Base-by-base conservation (phyloP, 2,113 vertebrate species). In the Cephalopterus ornatus region DNA sequence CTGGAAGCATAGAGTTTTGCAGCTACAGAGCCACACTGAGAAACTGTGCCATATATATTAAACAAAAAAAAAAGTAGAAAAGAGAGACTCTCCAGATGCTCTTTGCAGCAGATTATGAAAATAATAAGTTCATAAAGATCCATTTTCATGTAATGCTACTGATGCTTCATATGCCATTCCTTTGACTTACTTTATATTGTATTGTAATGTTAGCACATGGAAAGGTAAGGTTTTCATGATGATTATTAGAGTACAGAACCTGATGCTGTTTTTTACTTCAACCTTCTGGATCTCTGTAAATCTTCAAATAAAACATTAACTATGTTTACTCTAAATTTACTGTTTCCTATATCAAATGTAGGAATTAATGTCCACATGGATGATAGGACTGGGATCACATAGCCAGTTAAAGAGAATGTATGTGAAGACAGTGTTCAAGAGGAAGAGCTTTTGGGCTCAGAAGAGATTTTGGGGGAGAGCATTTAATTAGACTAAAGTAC, bases 291-390 rank as follows among this genome's bases (percentile, higher is more conserved):
- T 71, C 11, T 72, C 66, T 87, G 11, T 77, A 80, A 52, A 70
- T 84, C 21, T 73, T 55, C 2, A 49, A 66, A 49, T 53, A 83
- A 82, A 80, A 24, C 23, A 26, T 32, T 42, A 50, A 59, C 15
- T 70, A 9, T 59, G 14, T 97, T 98, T 72, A 44, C 94, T 91
- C 83, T 95, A 76, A 96, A 97, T 14, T 93, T 97, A 26, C 94
- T 82, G 97, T 19, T 97, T 97, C 5, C 85, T 98, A 86, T 97
- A 98, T 52, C 77, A 96, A 24, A 98, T 97, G 4, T 98, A 98
- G 80, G 96, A 98, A 71, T 86, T 97, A 62, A 98, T 98, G 98
- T 86, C 98, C 97, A 17, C 97, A 97, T 76, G 97, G 99, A 97
- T 95, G 16, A 98, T 97, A 93, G 89, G 47, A 66, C 81, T 53